phyloP scores from a whole-genome alignment of 2,888 invertebrate species.

The Epirrhoe alternata region DNA sequence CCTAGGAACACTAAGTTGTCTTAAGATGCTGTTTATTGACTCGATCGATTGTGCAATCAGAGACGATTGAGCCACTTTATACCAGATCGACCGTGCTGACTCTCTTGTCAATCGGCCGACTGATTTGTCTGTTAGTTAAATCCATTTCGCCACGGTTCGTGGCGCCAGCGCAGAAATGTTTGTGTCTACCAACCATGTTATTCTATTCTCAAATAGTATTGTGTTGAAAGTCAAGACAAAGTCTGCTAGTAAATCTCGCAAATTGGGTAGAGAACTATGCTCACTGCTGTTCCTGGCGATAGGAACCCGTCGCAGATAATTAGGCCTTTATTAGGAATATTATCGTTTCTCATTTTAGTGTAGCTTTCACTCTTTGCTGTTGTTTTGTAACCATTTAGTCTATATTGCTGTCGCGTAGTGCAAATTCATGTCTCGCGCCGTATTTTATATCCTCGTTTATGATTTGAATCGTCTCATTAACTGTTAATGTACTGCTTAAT shows the following conservation, averaged over 20 bases:
- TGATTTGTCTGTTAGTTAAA: constrained; percentile 50
- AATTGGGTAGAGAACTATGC: constrained; percentile 39
- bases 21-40: constrained; percentile 54
- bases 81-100: constrained; percentile 38
- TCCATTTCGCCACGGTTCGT: constrained; percentile 50
- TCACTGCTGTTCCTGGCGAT: constrained; percentile 27
- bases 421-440: constrained; percentile 8
- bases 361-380: constrained; percentile 28
- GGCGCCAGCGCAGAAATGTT: constrained; percentile 46
- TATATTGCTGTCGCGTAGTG: constrained; percentile 8
- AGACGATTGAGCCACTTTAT: constrained; percentile 44
- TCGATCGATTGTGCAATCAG: constrained; percentile 56
- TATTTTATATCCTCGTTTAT: constrained; percentile 29
- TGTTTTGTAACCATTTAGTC: constrained; percentile 24
- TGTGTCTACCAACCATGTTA: constrained; percentile 42
- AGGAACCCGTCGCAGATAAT: constrained; percentile 36
- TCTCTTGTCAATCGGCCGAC: constrained; percentile 48
- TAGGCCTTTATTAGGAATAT: constrained; percentile 25
- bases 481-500: constrained; percentile 28
- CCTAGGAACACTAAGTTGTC: constrained; percentile 58
- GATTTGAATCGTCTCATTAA: constrained; percentile 31
- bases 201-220: constrained; percentile 44
- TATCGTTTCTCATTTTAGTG: constrained; percentile 30
- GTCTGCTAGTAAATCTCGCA: constrained; percentile 40
- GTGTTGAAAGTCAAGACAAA: constrained; percentile 42